Percentiles rank a stretch among this genome's conserved stretches.
Conservation (phyloP, 2,113 vertebrate genomes). For the Rhea americana region DNA sequence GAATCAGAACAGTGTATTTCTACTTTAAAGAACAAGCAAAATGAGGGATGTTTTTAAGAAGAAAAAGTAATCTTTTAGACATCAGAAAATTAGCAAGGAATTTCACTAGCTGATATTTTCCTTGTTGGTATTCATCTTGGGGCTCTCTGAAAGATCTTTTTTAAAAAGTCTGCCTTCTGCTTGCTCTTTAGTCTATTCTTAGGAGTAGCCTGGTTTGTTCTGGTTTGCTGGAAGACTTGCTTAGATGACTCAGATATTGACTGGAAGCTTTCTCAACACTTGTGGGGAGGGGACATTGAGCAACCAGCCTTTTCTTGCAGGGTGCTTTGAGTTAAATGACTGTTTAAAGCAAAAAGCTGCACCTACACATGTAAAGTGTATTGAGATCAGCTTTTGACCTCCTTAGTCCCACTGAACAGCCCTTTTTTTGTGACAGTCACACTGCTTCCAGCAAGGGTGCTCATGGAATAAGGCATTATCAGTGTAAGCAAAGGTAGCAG, state of each 20-base stretch:
- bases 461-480: neutral
- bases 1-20: constrained; percentile 34
- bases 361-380: neutral
- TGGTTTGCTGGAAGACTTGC: constrained; percentile 49
- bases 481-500: neutral
- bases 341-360: constrained; percentile 20
- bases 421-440: neutral
- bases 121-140: neutral
- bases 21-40: neutral
- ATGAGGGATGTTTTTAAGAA: neutral
- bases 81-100: neutral
- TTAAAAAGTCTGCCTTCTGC: neutral
- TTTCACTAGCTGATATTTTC: neutral
- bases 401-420: neutral
- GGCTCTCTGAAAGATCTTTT: neutral
- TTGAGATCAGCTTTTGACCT: constrained; percentile 34
- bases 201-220: constrained; percentile 46
- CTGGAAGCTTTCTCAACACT: constrained; percentile 55
- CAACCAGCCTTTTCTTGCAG: neutral
- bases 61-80: neutral
- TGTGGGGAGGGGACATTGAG: constrained; percentile 8
- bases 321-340: constrained; percentile 4
- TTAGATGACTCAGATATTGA: constrained; percentile 65
- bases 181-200: constrained; percentile 53
- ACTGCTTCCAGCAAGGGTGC: neutral